Conservation (phyloP, 2,797 vertebrate genomes). For the Valencia hispanica region DNA sequence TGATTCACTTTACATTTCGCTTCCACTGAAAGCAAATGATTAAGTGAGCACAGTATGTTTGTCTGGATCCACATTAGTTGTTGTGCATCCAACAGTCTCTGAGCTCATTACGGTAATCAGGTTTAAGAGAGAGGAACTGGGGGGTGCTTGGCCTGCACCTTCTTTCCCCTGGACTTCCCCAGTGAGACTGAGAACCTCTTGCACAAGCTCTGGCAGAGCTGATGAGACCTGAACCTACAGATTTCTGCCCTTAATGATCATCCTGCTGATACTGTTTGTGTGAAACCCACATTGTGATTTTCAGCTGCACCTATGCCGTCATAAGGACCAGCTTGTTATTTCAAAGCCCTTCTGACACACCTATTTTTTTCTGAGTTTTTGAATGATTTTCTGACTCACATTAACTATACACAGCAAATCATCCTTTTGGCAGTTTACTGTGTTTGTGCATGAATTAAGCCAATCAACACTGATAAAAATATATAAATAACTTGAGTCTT, state of each 20-base stretch:
- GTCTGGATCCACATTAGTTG: conserved; percentile 65
- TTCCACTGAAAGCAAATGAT: conserved; percentile 43
- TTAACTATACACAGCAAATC: conserved; percentile 30
- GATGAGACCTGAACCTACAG: conserved; percentile 46
- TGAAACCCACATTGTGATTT: conserved; percentile 56
- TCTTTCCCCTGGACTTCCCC: conserved; percentile 67
- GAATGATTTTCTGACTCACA: conserved; percentile 42
- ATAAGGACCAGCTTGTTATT: conserved; percentile 68
- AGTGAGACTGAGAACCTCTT: conserved; percentile 58
- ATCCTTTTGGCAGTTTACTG: conserved; percentile 14
- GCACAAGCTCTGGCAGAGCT: conserved; percentile 51
- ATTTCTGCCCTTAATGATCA: conserved; percentile 66
- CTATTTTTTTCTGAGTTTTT: conserved; percentile 49
- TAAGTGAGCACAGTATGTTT: conserved; percentile 47
- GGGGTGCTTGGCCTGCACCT: conserved; percentile 60
- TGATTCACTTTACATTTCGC: conserved; percentile 39
- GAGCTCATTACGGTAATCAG: conserved; percentile 82
- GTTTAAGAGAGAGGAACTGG: conserved; percentile 73
- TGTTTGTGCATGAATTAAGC: conserved; percentile 21
- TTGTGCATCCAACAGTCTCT: conserved; percentile 64
- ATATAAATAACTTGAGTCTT: conserved; percentile 18
- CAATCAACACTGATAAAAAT: conserved; percentile 12
- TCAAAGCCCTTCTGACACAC: conserved; percentile 44
- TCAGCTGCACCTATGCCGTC: conserved; percentile 65
- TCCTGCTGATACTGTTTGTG: conserved; percentile 65